Evolutionary conservation across 2,797 vertebrate species (phyloP).

Genomic region (Gymnoscopelus microlampas): DNA sequence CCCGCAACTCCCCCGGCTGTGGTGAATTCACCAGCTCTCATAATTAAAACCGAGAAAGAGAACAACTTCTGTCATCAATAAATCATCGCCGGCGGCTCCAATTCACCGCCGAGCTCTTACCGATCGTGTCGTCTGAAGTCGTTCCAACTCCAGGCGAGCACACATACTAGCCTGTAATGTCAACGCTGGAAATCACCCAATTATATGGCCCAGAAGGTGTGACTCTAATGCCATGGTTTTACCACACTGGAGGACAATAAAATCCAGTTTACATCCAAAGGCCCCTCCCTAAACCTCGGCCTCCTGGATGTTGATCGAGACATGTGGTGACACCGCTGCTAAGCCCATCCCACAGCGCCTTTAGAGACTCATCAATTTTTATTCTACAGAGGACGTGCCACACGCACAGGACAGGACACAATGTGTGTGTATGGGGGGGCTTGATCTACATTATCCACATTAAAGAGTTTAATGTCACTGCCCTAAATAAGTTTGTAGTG

Average conservation of each 20-base stretch:
- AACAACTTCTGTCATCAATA: conserved; percentile 78
- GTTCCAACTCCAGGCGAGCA: conserved; percentile 46
- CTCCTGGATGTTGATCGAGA: conserved; percentile 19
- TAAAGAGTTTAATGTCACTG: conserved; percentile 61
- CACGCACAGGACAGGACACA: background rate
- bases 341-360: conserved; percentile 50
- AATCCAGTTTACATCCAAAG: conserved; percentile 44
- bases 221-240: conserved; percentile 44
- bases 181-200: conserved; percentile 41
- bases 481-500: conserved; percentile 79
- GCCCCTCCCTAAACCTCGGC: conserved; percentile 48
- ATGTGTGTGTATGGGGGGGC: conserved; percentile 19
- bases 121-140: conserved; percentile 63
- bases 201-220: conserved; percentile 43
- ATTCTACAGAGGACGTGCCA: conserved; percentile 38
- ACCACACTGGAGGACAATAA: conserved; percentile 37
- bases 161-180: conserved; percentile 33
- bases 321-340: conserved; percentile 32
- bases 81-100: conserved; percentile 70
- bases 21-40: conserved; percentile 74
- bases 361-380: conserved; percentile 55
- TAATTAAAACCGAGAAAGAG: conserved; percentile 76
- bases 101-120: conserved; percentile 49
- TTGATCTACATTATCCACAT: conserved; percentile 68
- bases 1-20: conserved; percentile 55